Base-by-base conservation (phyloP, 2,113 vertebrate genomes). In the Antennarius striatus region DNA sequence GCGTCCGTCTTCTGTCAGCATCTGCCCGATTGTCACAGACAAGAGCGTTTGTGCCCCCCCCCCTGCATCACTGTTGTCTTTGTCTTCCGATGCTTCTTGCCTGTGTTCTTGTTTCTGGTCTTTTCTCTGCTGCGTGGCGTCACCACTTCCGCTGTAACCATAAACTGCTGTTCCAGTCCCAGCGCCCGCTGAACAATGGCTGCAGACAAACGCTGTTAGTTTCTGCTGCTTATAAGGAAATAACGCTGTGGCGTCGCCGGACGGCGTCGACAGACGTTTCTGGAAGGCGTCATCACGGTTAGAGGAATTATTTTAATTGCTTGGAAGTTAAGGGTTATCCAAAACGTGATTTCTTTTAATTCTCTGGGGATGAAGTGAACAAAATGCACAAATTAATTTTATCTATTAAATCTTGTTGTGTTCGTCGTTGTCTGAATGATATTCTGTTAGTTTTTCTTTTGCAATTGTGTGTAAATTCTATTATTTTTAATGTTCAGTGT, bases 81-180 rank as follows among this genome's bases (percentile, higher is more conserved):
- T 82, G 73, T 87, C 58, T 69, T 66, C 28, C 39, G 1, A 22
- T 22, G n/a, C 46, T 67, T 70, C 64, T 77, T 68, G 51, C 63
- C 65, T 66, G 62, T 55, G 11, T 1, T 10, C 13, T 7, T n/a
- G n/a, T n/a, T n/a, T n/a, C n/a, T n/a, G n/a, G n/a, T 29, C 30
- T 29, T 32, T 13, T 28, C 52, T 73, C 66, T 45, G 65, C 61
- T 17, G 29, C 59, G 40, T 59, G 61, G 62, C 83, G 77, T 91
- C 89, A 91, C 52, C 48, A 22, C 86, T 88, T 88, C 89, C 89
- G 78, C 58, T 71, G 49, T 56, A 22, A 45, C 84, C 87, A 87
- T 82, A 83, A 73, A 71, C 56, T 69, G 74, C 49, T 17, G 61
- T 58, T 50, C 56, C 72, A 63, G 63, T 56, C 79, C 32, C 65